Conservation (phyloP, 1,140 invertebrate species). For the Leptinotarsa undecemlineata region DNA sequence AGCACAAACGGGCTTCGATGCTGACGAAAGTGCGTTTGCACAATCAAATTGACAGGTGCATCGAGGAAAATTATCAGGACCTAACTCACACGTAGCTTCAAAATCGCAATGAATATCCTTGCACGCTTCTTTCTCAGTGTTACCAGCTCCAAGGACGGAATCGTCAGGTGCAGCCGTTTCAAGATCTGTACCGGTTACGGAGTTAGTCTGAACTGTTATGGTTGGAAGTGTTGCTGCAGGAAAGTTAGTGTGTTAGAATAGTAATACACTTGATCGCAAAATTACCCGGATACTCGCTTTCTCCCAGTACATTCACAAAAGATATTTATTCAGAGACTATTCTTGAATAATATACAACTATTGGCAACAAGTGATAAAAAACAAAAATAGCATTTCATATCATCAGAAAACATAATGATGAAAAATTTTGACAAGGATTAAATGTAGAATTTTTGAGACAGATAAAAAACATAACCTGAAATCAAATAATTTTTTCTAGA, state of each 20-base stretch:
- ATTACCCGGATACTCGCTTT: too few relatives aligned
- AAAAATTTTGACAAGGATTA: too few relatives aligned
- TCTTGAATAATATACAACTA: too few relatives aligned
- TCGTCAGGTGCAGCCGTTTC: slow-evolving; percentile 36
- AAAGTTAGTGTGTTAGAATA: slow-evolving; percentile 17
- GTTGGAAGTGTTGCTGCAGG: slow-evolving; percentile 44
- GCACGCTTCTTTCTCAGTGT: slow-evolving; percentile 67
- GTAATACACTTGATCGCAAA: not conserved
- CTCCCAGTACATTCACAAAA: too few relatives aligned
- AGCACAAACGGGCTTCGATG: slow-evolving; percentile 75
- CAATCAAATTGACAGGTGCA: slow-evolving; percentile 79
- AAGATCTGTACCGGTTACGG: slow-evolving; percentile 28
- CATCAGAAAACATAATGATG: too few relatives aligned
- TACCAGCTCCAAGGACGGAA: slow-evolving; percentile 40
- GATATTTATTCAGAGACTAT: too few relatives aligned
- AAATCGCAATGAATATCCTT: slow-evolving; percentile 81
- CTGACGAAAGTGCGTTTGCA: slow-evolving; percentile 58
- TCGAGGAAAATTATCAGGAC: slow-evolving; percentile 73
- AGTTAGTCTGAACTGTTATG: slow-evolving; percentile 38
- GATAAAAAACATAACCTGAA: too few relatives aligned
- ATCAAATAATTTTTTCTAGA: too few relatives aligned
- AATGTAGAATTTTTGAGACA: too few relatives aligned
- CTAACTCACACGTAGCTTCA: slow-evolving; percentile 80
- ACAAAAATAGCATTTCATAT: too few relatives aligned
- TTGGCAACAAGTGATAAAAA: too few relatives aligned